Evolutionary conservation across 1,140 invertebrate genomes (phyloP).

Genomic region (Drosophila kanapiae): DNA sequence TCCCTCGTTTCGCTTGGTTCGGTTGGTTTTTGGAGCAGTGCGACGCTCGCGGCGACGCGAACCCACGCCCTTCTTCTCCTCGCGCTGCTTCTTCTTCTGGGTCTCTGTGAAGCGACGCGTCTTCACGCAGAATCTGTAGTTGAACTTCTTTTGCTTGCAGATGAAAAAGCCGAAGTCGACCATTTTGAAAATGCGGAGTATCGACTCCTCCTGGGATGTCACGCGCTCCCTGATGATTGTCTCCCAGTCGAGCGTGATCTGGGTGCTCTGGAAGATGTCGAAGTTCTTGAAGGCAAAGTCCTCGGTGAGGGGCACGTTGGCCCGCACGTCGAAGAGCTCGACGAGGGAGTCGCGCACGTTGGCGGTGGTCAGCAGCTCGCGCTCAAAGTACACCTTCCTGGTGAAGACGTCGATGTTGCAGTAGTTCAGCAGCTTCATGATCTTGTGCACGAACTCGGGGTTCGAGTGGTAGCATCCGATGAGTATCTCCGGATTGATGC

Average conservation of each 20-base stretch:
- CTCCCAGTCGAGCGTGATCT: slow-evolving; percentile 89
- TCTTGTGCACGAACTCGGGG: slow-evolving; percentile 87
- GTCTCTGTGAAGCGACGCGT: slow-evolving; percentile 87
- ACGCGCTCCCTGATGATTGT: slow-evolving; percentile 87
- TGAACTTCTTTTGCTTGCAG: slow-evolving; percentile 85
- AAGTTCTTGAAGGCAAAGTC: slow-evolving; percentile 90
- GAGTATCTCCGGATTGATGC: slow-evolving; percentile 87
- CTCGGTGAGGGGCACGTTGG: slow-evolving; percentile 89
- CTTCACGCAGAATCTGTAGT: slow-evolving; percentile 84
- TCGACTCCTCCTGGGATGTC: slow-evolving; percentile 88
- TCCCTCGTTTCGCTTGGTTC: slow-evolving; percentile 85
- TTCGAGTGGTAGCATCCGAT: slow-evolving; percentile 88
- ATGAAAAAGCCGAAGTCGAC: slow-evolving; percentile 89
- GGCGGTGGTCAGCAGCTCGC: slow-evolving; percentile 67
- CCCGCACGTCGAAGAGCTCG: slow-evolving; percentile 86
- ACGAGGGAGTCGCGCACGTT: slow-evolving; percentile 77
- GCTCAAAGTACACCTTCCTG: slow-evolving; percentile 84
- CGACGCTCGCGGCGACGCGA: slow-evolving; percentile 79
- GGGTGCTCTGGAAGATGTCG: slow-evolving; percentile 88
- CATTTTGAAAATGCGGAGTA: slow-evolving; percentile 89
- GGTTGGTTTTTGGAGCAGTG: slow-evolving; percentile 72
- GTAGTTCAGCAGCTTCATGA: slow-evolving; percentile 87
- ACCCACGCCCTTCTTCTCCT: slow-evolving; percentile 85
- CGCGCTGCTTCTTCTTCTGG: slow-evolving; percentile 87
- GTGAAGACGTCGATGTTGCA: slow-evolving; percentile 87